Evolutionary conservation across 2,888 invertebrate species (phyloP).

Genomic region (Sphaerophoria taeniata): DNA sequence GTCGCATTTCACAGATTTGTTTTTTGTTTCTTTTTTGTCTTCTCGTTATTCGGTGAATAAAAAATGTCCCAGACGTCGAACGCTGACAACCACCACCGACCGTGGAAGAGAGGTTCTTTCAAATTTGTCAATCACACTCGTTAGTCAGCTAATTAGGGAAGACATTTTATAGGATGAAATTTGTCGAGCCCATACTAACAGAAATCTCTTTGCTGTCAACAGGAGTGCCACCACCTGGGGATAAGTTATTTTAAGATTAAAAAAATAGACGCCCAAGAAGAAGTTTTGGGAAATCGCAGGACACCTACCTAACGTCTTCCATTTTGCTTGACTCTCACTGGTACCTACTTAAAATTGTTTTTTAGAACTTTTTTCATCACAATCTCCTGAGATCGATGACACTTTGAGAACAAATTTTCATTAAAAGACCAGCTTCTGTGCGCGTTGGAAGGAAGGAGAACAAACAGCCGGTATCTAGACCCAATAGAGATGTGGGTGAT

Average conservation of each 20-base stretch:
- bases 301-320: too few species aligned
- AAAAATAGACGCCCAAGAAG: not conserved
- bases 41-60: slow-evolving; percentile 40
- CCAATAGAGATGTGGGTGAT: not conserved
- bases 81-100: not conserved
- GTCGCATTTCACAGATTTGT: slow-evolving; percentile 37
- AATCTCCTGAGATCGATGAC: slow-evolving; percentile 42
- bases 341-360: too few species aligned
- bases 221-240: slow-evolving; percentile 54
- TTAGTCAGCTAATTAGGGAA: slow-evolving; percentile 65
- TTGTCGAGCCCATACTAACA: slow-evolving; percentile 4
- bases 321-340: too few species aligned
- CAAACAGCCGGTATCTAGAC: slow-evolving; percentile 9
- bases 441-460: not conserved
- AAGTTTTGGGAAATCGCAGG: not conserved
- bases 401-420: slow-evolving; percentile 49
- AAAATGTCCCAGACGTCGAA: slow-evolving; percentile 36
- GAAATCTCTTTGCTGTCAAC: slow-evolving; percentile 30
- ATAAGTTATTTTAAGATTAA: slow-evolving; percentile 19
- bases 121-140: slow-evolving; percentile 70
- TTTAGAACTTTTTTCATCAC: not conserved
- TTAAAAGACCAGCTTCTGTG: slow-evolving; percentile 17
- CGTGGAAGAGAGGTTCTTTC: slow-evolving; percentile 30
- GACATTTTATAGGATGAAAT: slow-evolving; percentile 34
- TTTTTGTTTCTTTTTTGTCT: not conserved